A percentile compares a stretch with the other conserved stretches of the same genome.
phyloP scores from a whole-genome alignment of 2,113 vertebrate species.

The Zapus hudsonius region DNA sequence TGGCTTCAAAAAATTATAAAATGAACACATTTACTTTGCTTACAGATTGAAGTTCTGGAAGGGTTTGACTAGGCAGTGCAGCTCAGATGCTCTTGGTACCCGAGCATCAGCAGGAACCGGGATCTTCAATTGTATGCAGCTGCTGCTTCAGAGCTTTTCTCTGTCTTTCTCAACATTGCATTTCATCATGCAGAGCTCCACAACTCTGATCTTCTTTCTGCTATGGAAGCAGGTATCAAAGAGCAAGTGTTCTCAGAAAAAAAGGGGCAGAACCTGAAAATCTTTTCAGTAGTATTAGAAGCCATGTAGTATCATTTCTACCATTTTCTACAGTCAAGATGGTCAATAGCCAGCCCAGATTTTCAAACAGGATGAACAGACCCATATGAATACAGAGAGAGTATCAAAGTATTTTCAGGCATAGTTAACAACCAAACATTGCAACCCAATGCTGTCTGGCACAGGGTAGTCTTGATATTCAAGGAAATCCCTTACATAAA shows the following conservation, averaged over 20 bases:
- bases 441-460: neutral
- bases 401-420: neutral
- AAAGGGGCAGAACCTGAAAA: neutral
- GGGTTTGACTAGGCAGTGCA: no score
- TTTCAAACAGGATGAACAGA: neutral
- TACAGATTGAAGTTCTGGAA: neutral
- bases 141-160: neutral
- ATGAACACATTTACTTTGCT: neutral
- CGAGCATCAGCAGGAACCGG: neutral
- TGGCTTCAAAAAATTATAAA: neutral
- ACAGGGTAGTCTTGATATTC: neutral
- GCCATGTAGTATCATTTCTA: neutral
- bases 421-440: constrained; percentile 1
- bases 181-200: neutral
- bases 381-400: neutral
- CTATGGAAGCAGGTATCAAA: neutral
- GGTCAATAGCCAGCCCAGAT: neutral
- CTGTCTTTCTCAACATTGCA: accelerated
- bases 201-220: neutral
- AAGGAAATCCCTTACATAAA: neutral
- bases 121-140: neutral
- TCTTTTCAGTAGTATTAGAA: neutral
- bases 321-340: neutral
- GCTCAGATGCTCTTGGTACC: neutral
- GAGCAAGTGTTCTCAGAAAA: neutral